Conservation (phyloP, 2,113 vertebrate genomes). For the Maccullochella peelii region DNA sequence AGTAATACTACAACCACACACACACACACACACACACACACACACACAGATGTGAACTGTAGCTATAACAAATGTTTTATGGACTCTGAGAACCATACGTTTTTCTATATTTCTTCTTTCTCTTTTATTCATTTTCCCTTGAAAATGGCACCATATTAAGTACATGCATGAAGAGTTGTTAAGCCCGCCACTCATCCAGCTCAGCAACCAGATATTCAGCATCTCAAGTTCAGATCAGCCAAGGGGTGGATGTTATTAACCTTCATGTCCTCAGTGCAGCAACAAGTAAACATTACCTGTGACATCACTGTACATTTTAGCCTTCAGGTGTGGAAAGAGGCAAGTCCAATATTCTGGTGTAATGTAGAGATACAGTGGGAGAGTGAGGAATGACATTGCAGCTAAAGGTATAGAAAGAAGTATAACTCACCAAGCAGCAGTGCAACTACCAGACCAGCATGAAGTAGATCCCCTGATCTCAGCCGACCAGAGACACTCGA, state of each 20-base stretch:
- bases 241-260: slow-evolving; percentile 33
- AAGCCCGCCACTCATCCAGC: not conserved
- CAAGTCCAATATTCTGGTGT: not conserved
- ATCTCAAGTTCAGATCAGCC: slow-evolving; percentile 20
- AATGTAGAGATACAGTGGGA: not conserved
- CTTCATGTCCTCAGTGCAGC: slow-evolving; percentile 31
- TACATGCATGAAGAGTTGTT: not conserved
- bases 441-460: slow-evolving; percentile 67
- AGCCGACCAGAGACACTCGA: slow-evolving; percentile 65
- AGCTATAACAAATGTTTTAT: not conserved
- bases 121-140: not conserved
- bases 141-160: not conserved
- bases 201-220: not conserved
- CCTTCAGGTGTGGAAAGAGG: not conserved
- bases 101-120: not conserved
- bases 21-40: slow-evolving; percentile 1
- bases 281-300: slow-evolving; percentile 47
- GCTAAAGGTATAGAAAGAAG: slow-evolving; percentile 41
- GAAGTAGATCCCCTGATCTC: slow-evolving; percentile 75
- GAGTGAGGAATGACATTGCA: slow-evolving; percentile 42
- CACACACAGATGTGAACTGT: not conserved
- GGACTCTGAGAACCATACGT: not conserved
- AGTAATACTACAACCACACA: slow-evolving; percentile 26
- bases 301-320: slow-evolving; percentile 10
- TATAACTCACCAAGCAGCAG: slow-evolving; percentile 79